Conservation (phyloP, 2,888 invertebrate species). For the Pristionchus mayeri region DNA sequence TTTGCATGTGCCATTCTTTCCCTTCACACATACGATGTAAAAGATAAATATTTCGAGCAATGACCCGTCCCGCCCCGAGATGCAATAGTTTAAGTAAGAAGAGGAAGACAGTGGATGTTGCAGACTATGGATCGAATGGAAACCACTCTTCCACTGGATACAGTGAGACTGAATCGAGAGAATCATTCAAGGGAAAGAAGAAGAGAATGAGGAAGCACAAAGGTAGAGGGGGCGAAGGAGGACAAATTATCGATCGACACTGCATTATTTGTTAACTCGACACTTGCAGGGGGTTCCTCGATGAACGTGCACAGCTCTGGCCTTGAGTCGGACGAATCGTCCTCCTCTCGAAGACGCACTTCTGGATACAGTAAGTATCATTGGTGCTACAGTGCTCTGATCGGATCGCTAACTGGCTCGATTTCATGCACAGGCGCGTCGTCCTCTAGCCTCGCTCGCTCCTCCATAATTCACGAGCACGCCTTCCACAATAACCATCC, state of each 20-base stretch:
- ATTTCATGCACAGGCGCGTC: constrained; percentile 1
- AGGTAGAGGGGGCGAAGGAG: neutral
- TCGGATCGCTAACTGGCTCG: neutral
- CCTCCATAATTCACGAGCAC: neutral
- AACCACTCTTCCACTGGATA: neutral
- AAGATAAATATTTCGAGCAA: neutral
- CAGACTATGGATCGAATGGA: neutral
- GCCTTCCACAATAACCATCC: neutral
- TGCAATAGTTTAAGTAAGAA: neutral
- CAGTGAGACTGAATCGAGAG: neutral
- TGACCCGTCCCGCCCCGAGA: neutral
- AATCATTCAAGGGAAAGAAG: neutral
- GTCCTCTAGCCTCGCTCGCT: neutral
- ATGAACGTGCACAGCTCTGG: neutral
- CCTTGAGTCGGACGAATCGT: neutral
- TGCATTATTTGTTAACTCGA: neutral
- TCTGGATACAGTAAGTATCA: constrained; percentile 28
- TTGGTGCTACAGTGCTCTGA: neutral
- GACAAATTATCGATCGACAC: neutral
- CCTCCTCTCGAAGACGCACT: neutral
- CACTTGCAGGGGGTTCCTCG: neutral
- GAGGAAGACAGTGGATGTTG: neutral
- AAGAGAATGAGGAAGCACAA: neutral
- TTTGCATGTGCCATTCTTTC: constrained; percentile 25
- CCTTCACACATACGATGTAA: neutral